Percentiles rank a stretch among this genome's conserved stretches.
phyloP scores from a whole-genome alignment of 1,140 invertebrate species.

The Orius laevigatus region DNA sequence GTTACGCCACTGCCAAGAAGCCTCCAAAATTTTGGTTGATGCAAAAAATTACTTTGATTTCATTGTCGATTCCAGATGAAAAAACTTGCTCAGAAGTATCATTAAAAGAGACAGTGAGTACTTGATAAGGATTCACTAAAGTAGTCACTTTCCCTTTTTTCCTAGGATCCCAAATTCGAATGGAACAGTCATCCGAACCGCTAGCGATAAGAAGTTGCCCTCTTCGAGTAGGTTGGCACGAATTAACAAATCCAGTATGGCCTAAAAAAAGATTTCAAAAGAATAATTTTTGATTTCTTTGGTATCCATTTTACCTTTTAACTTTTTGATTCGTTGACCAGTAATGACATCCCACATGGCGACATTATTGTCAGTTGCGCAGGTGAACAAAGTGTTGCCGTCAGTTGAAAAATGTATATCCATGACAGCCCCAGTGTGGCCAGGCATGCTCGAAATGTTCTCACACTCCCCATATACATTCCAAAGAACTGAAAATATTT shows the following conservation, averaged over 20 bases:
- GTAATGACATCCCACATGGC: slow-evolving; percentile 89
- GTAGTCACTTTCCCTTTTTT: slow-evolving; percentile 54
- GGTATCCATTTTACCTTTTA: too few species aligned
- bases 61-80: slow-evolving; percentile 91
- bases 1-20: too few species aligned
- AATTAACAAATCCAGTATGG: slow-evolving; percentile 80
- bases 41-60: slow-evolving; percentile 57
- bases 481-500: slow-evolving; percentile 81
- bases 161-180: slow-evolving; percentile 79
- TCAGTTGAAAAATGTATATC: slow-evolving; percentile 93
- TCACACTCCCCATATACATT: slow-evolving; percentile 96
- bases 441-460: slow-evolving; percentile 80
- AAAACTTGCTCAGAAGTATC: slow-evolving; percentile 86
- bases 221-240: slow-evolving; percentile 57
- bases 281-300: slow-evolving; percentile 1
- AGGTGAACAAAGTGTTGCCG: slow-evolving; percentile 75
- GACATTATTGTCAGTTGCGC: slow-evolving; percentile 87
- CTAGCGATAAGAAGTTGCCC: slow-evolving; percentile 81
- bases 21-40: background rate
- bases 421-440: slow-evolving; percentile 92
- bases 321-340: slow-evolving; percentile 73
- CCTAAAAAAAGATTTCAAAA: slow-evolving; percentile 29
- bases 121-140: slow-evolving; percentile 68
- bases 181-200: slow-evolving; percentile 87
- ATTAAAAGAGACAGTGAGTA: slow-evolving; percentile 86